Evolutionary conservation across 1,140 invertebrate species (phyloP).

Genomic region (Diploscapter pachys): DNA sequence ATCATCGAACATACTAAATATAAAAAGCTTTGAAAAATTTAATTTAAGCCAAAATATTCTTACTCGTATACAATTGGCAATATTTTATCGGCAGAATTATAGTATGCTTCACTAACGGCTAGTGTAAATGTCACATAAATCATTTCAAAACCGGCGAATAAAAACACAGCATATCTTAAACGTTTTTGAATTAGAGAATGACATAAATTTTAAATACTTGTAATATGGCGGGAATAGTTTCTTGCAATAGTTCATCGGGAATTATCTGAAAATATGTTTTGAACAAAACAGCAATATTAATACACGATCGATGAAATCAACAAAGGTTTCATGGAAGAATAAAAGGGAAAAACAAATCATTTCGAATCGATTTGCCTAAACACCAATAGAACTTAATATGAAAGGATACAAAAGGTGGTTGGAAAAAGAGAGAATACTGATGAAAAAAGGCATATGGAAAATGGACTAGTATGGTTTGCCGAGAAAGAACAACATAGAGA

Average conservation of each 20-base stretch:
- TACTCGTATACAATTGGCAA: slow-evolving; percentile 33
- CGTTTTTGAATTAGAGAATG: slow-evolving; percentile 17
- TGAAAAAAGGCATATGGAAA: too few relatives aligned
- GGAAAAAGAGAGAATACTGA: too few relatives aligned
- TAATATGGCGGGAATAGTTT: slow-evolving; percentile 33
- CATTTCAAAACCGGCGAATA: slow-evolving; percentile 26
- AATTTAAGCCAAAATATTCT: not conserved
- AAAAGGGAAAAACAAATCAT: too few relatives aligned
- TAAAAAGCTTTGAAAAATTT: not conserved
- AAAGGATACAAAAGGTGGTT: too few relatives aligned
- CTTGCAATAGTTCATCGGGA: slow-evolving; percentile 7
- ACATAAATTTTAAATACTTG: slow-evolving; percentile 26
- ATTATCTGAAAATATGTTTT: not conserved
- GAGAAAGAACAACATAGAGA: too few relatives aligned
- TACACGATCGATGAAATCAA: too few relatives aligned
- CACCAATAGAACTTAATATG: too few relatives aligned
- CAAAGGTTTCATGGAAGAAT: too few relatives aligned
- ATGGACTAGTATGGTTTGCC: too few relatives aligned
- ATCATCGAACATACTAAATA: slow-evolving; percentile 31
- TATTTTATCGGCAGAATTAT: slow-evolving; percentile 24
- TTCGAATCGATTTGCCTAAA: too few relatives aligned
- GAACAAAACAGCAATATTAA: not conserved
- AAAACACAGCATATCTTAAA: slow-evolving; percentile 33
- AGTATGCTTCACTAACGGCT: slow-evolving; percentile 23
- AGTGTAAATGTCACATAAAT: slow-evolving; percentile 25